Base-by-base conservation (phyloP, 2,888 invertebrate species). In the Lasioglossum figueresi region DNA sequence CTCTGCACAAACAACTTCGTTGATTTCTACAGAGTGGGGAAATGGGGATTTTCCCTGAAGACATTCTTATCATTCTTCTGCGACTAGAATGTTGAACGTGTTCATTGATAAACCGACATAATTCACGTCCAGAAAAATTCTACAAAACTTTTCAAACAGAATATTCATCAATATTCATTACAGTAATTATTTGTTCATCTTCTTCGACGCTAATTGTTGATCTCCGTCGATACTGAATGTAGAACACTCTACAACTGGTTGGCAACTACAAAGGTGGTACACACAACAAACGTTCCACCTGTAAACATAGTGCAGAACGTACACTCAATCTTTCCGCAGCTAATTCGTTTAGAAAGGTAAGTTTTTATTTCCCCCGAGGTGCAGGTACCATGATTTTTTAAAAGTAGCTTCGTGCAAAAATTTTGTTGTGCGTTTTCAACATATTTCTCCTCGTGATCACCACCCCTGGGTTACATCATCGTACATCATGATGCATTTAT, bases 1-100 rank as follows among this genome's bases (percentile, higher is more conserved):
- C 70, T 19, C 52, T 59, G 48, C 37, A n/a, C 70, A 70, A 40
- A n/a, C 70, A 70, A 37, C 70, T 40, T 14, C 70, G 40, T 70
- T n/a, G 70, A 70, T 40, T 40, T 70, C 70, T 5, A n/a, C 70
- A 6, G 2, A n/a, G 8, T 70, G 12, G 5, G n/a, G 40, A 40
- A 70, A 37, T 37, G 4, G 8, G n/a, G 12, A 10, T n/a, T 70
- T n/a, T 37, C 70, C 4, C 2, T 34, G 3, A 23, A 19, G 34
- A 66, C 10, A 8, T 23, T 19, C 19, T 34, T 37, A 63, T 63
- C 63, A 31, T 31, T 63, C 31, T 27, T 16, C 6, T 27, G 31
- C 31, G 16, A 63, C 6, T 1, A 6, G 19, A 16, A 31, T 31
- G 63, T 6, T 16, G 16, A 0, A 31, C 27, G 31, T 8, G 63